Evolutionary conservation across 2,888 invertebrate genomes (phyloP).

Genomic region (Scaptomyza polygonia): DNA sequence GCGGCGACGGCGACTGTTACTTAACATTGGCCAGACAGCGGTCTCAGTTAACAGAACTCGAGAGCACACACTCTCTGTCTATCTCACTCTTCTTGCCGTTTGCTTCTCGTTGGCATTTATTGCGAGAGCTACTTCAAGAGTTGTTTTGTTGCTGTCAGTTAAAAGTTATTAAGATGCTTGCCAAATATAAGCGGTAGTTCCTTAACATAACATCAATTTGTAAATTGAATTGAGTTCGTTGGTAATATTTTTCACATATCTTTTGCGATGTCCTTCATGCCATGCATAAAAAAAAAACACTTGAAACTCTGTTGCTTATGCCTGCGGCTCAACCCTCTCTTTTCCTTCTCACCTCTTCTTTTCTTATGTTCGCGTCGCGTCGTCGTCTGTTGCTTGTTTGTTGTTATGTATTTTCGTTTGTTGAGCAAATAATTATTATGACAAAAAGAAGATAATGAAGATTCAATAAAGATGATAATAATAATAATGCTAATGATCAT

Average conservation of each 20-base stretch:
- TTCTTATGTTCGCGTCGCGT: background rate
- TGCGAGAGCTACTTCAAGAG: slow-evolving; percentile 39
- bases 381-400: slow-evolving; percentile 41
- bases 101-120: slow-evolving; percentile 15
- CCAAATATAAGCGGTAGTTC: background rate
- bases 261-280: background rate
- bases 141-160: slow-evolving; percentile 20
- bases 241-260: background rate
- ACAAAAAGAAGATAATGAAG: slow-evolving; percentile 34
- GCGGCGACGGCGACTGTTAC: slow-evolving; percentile 57
- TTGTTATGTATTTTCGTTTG: slow-evolving; percentile 18
- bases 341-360: background rate
- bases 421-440: slow-evolving; percentile 58
- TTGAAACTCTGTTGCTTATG: slow-evolving; percentile 6
- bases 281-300: background rate
- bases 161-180: slow-evolving; percentile 2
- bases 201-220: background rate
- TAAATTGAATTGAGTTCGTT: background rate
- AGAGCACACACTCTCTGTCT: background rate
- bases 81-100: background rate
- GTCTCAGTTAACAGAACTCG: slow-evolving; percentile 37
- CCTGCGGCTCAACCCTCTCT: slow-evolving; percentile 4
- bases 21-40: slow-evolving; percentile 46
- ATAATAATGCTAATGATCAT: slow-evolving; percentile 26
- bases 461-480: slow-evolving; percentile 34